A percentile compares a stretch with the other conserved stretches of the same genome.
These are phyloP conservation scores for Drosophila lacteicornis DNA, from an alignment of 1,140 invertebrate species.

Conservation along the genomic window DNA sequence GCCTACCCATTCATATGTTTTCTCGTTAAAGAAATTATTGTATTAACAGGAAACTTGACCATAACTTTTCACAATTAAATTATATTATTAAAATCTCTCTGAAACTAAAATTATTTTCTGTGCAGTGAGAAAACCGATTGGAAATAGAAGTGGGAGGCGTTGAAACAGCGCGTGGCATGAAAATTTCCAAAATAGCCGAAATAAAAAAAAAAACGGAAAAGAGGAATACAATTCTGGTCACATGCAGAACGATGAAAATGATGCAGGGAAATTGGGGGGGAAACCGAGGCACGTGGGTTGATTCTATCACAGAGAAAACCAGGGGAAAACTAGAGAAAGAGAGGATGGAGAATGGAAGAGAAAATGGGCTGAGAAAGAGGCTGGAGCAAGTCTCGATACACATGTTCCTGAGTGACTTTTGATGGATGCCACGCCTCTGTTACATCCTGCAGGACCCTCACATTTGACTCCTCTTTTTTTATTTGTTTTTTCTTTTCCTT, in stretches of 20 bases:
- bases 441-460: constrained; percentile 46
- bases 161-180: constrained; percentile 68
- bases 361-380: constrained; percentile 14
- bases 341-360: constrained; percentile 15
- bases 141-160: constrained; percentile 34
- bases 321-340: constrained; percentile 17
- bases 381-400: constrained; percentile 36
- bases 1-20: neutral
- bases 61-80: neutral
- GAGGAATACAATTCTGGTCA: constrained; percentile 62
- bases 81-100: neutral
- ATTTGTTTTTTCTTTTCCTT: constrained; percentile 31
- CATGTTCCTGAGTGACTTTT: constrained; percentile 72
- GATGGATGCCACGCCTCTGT: constrained; percentile 61
- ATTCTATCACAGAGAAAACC: constrained; percentile 27
- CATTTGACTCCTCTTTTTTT: constrained; percentile 28
- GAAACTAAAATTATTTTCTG: neutral
- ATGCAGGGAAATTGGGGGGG: constrained; percentile 8
- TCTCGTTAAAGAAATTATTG: neutral
- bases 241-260: constrained; percentile 56
- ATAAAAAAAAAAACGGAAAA: constrained; percentile 29
- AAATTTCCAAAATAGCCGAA: constrained; percentile 63
- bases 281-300: constrained; percentile 56
- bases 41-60: neutral
- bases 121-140: constrained; percentile 12